Conservation (phyloP, 2,888 invertebrate genomes). For the Biston stratarius region DNA sequence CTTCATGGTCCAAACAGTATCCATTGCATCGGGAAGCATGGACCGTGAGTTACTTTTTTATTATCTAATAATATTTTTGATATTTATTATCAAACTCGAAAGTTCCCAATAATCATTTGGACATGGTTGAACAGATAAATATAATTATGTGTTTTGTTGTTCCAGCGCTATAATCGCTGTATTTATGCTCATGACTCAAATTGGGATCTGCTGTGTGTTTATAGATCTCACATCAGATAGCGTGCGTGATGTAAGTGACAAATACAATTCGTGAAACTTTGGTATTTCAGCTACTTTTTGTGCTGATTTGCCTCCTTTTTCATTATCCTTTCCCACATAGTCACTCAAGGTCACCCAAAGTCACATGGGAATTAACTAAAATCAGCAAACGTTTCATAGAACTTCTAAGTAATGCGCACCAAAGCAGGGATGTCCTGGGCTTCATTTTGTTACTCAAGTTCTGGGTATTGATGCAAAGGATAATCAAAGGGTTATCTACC, state of each 20-base stretch:
- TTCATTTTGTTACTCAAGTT: too few species aligned
- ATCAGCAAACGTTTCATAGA: too few species aligned
- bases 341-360: too few species aligned
- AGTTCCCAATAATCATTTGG: not conserved
- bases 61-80: too few species aligned
- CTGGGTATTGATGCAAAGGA: too few species aligned
- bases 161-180: constrained; percentile 62
- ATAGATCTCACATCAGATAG: constrained; percentile 67
- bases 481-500: too few species aligned
- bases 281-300: not conserved
- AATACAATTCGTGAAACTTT: not conserved
- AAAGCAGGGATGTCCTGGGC: too few species aligned
- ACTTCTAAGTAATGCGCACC: too few species aligned
- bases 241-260: constrained; percentile 67
- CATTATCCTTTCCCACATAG: too few species aligned
- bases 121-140: not conserved
- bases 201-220: constrained; percentile 68
- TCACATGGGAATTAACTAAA: too few species aligned
- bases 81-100: too few species aligned
- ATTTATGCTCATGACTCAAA: constrained; percentile 67
- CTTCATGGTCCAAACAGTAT: constrained; percentile 60
- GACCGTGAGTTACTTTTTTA: constrained; percentile 59
- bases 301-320: too few species aligned
- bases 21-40: constrained; percentile 52
- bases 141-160: constrained; percentile 19